Conservation (phyloP, 1,140 invertebrate genomes). For the Megalonaias nervosa region DNA sequence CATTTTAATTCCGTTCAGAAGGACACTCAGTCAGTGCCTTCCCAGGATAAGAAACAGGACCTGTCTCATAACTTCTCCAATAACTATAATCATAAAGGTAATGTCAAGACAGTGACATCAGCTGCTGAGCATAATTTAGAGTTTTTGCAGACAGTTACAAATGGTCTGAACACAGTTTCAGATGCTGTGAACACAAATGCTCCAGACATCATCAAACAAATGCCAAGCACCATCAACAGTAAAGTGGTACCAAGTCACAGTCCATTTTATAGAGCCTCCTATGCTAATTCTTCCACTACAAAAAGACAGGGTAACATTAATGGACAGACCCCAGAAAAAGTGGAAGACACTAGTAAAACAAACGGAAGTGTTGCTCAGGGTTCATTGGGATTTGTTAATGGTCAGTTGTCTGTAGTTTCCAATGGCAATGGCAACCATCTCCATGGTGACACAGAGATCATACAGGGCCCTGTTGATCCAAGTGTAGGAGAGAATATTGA, state of each 20-base stretch:
- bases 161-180: not conserved
- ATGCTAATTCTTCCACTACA: too few species aligned
- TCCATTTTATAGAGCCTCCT: too few species aligned
- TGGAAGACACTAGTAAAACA: not conserved
- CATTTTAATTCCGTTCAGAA: not conserved
- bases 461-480: not conserved
- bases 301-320: too few species aligned
- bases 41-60: too few species aligned
- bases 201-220: not conserved
- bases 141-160: not conserved
- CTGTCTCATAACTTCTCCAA: too few species aligned
- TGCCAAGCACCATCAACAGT: not conserved
- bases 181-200: not conserved
- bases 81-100: too few species aligned
- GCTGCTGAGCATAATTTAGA: not conserved
- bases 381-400: not conserved
- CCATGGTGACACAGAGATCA: too few species aligned
- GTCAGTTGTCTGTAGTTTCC: too few species aligned
- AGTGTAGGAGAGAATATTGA: slow-evolving; percentile 12
- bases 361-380: slow-evolving; percentile 5
- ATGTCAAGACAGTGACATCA: too few species aligned
- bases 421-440: too few species aligned
- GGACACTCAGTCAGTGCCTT: not conserved
- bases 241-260: too few species aligned
- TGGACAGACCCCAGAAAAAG: not conserved